Evolutionary conservation across 2,888 invertebrate genomes (phyloP), one percentile per base, ranked within the genome.

Genomic region (Hetaerina titia): DNA sequence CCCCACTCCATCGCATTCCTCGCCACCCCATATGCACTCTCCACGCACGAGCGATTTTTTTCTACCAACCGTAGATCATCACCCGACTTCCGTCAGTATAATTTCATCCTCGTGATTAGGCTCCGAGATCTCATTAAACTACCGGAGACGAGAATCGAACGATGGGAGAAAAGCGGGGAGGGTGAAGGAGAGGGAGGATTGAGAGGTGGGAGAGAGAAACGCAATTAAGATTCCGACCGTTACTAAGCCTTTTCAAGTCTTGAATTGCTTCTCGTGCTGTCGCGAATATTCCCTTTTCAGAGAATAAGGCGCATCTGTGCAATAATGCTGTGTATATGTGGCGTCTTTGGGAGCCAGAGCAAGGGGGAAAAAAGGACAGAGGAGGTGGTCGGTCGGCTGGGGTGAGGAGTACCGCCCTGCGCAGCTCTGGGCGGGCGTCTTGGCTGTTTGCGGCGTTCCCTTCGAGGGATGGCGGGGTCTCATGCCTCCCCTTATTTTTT

Each of bases 211-310:
- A 81, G 25, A 45, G 74, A 25, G 25, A 74, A 25, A 81, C 11
- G 81, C 31, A 81, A 81, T 81, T 81, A 81, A 81, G 81, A 81
- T 81, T 81, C 81, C 81, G 81, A 81, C 22, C 69, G 22, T n/a
- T 69, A 69, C 81, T 11, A 81, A 31, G 81, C 81, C 81, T 81
- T 31, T 81, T 81, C 81, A 11, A 31, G 25, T 8, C 31, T 31
- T 5, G 25, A 31, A 81, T 81, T 31, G 81, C 81, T 15, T 31
- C 81, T 9, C 81, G 81, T 31, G 25, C 31, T 2, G 81, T 81
- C 81, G 31, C 81, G 81, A 81, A 81, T 81, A 31, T 81, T 81
- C 81, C 81, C 81, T 81, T 81, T 81, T 81, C 25, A 15, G 81
- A 81, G 81, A 25, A 31, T 31, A 81, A 81, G 31, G 31, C 25